Conservation (phyloP, 2,797 vertebrate species). For the Melanotaenia boesemani region DNA sequence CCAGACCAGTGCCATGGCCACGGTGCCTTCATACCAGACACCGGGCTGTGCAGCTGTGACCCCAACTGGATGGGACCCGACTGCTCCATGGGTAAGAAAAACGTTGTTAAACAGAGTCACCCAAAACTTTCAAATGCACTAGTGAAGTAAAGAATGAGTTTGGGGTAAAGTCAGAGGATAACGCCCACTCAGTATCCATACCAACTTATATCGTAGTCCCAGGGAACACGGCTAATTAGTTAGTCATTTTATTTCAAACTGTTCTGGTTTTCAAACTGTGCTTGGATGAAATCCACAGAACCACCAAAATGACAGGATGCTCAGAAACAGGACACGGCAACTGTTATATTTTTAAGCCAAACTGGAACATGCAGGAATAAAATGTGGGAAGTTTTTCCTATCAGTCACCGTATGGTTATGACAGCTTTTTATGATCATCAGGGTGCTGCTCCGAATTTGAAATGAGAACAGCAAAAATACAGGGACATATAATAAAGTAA, state of each 20-base stretch:
- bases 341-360: slow-evolving; percentile 51
- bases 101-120: not conserved
- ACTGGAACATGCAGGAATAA: slow-evolving; percentile 40
- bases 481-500: slow-evolving; percentile 23
- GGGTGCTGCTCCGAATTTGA: slow-evolving; percentile 25
- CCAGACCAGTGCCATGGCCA: slow-evolving; percentile 98
- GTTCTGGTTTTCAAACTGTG: slow-evolving; percentile 49
- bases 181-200: slow-evolving; percentile 9
- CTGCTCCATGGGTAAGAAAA: slow-evolving; percentile 93
- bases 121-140: not conserved
- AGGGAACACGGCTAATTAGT: slow-evolving; percentile 55
- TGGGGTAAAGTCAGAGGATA: slow-evolving; percentile 21
- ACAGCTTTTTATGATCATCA: slow-evolving; percentile 49
- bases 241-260: slow-evolving; percentile 53
- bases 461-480: slow-evolving; percentile 26
- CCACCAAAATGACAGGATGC: slow-evolving; percentile 36
- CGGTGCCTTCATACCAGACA: slow-evolving; percentile 96
- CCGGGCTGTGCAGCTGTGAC: slow-evolving; percentile 96
- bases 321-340: slow-evolving; percentile 53
- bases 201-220: slow-evolving; percentile 35
- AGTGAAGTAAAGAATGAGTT: not conserved
- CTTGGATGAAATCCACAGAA: slow-evolving; percentile 48
- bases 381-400: slow-evolving; percentile 47
- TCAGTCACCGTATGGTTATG: slow-evolving; percentile 38
- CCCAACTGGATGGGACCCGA: slow-evolving; percentile 99